These are phyloP conservation scores for Parnassius apollo DNA, from an alignment of 2,888 invertebrate species.

Conservation along the genomic window DNA sequence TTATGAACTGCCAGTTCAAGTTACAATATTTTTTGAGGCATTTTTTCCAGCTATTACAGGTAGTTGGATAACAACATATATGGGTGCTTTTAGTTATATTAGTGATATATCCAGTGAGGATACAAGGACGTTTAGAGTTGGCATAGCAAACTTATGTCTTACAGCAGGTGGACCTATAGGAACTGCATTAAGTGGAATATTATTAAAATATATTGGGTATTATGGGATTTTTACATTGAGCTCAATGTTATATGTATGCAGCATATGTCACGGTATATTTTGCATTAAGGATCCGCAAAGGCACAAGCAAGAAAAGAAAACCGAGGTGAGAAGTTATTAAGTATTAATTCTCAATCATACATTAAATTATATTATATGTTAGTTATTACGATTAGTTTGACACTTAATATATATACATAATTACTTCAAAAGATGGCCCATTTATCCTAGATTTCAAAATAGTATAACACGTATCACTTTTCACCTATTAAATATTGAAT, in stretches of 20 bases:
- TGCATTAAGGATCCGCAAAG: conserved; percentile 63
- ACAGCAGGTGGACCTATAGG: conserved; percentile 68
- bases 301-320: conserved; percentile 38
- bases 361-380: no score
- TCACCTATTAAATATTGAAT: no score
- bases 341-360: no score
- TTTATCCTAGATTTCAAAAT: no score
- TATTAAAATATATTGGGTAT: conserved; percentile 68
- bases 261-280: conserved; percentile 66
- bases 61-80: conserved; percentile 77
- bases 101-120: conserved; percentile 79
- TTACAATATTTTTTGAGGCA: conserved; percentile 74
- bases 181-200: conserved; percentile 63
- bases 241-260: conserved; percentile 61
- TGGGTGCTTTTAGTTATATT: conserved; percentile 82
- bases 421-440: no score
- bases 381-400: no score
- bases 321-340: conserved; percentile 38
- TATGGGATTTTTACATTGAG: conserved; percentile 75
- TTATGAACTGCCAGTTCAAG: conserved; percentile 75
- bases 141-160: conserved; percentile 73
- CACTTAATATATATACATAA: no score
- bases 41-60: conserved; percentile 78
- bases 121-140: conserved; percentile 81
- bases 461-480: no score